Base-by-base conservation (phyloP, 1,140 invertebrate genomes). In the Diabrotica undecimpunctata region DNA sequence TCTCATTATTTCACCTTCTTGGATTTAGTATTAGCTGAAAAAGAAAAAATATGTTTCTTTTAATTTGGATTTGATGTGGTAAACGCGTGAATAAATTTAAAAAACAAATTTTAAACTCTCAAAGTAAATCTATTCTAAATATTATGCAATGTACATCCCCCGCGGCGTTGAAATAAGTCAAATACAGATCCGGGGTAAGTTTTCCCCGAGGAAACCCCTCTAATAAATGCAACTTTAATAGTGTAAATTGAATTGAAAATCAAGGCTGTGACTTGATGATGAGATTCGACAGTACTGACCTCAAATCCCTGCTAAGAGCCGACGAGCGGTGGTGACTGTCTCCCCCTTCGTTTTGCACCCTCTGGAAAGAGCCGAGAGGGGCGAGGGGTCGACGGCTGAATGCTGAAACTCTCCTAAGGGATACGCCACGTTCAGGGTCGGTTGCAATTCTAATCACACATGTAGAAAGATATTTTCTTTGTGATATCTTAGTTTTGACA, bases 221-320 rank as follows among this genome's bases (percentile, higher is more conserved):
- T 70, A 72, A 72, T 70, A 72, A 72, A 72, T 72, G 71, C 71
- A 67, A 64, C 64, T 67, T 72, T 72, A 72, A 72, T 72, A 72
- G 71, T 72, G 71, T 70, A 68, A 72, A 72, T 70, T 72, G 68
- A 72, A 70, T 72, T 64, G 63, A 69, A 72, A 75, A 73, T 72
- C 72, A 71, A 64, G 68, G 70, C 66, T 70, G 70, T 77, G 75
- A 77, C 75, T 77, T 72, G 70, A 65, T 75, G 75, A 77, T 75
- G 73, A 71, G 70, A 73, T 74, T 73, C 73, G 75, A 75, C 73
- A 71, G 70, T 70, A 72, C 70, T 75, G 75, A 75, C 74, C 74
- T 75, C 75, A 77, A 77, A 77, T 75, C 72, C 72, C 70, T 62
- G 69, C 61, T 69, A 68, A 73, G 73, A 67, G 72, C 63, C 68